Evolutionary conservation across 2,797 vertebrate species (phyloP), one percentile per base, ranked within the genome.

Genomic region (Betta splendens): DNA sequence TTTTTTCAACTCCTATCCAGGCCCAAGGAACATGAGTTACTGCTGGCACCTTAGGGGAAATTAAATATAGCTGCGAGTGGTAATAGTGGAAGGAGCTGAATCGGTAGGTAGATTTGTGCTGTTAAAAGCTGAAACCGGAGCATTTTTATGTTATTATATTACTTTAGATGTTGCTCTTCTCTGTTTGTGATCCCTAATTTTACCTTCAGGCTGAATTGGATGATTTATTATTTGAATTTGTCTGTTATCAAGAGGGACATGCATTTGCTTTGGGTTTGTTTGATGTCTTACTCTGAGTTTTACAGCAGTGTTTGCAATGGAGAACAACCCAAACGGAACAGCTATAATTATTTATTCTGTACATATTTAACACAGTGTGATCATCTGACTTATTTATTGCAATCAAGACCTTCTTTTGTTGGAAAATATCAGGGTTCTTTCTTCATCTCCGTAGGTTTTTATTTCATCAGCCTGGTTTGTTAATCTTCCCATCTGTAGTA

Each of bases 41-140:
- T 56, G 20, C 40, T 16, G 46, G 17, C 35, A 68, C 52, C 60
- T 62, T 43, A 37, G n/a, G 21, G 62, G 15, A 53, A 58, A 61
- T 61, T 33, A 20, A 49, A 62, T 56, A 22, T 50, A 64, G 47
- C 26, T 8, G 18, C 17, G 10, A 46, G 26, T 13, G 21, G 22
- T 37, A 37, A 45, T 39, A 39, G 35, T 16, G 22, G 18, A 25
- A 36, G 16, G 25, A 40, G 45, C 6, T 38, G 20, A 64, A n/a
- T 2, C 2, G 10, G 7, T 28, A 8, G 7, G 7, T 28, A 8
- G 26, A 9, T 3, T 9, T 28, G 26, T 26, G 8, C 8, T 26
- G 25, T n/a, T n/a, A n/a, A 31, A 33, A 12, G 52, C 20, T 43
- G 54, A 36, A 53, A 60, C 35, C 7, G 18, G 16, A 25, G 11